Evolutionary conservation across 1,140 invertebrate genomes (phyloP), one percentile per base, ranked within the genome.

Genomic region (Drosophila pallidifrons): DNA sequence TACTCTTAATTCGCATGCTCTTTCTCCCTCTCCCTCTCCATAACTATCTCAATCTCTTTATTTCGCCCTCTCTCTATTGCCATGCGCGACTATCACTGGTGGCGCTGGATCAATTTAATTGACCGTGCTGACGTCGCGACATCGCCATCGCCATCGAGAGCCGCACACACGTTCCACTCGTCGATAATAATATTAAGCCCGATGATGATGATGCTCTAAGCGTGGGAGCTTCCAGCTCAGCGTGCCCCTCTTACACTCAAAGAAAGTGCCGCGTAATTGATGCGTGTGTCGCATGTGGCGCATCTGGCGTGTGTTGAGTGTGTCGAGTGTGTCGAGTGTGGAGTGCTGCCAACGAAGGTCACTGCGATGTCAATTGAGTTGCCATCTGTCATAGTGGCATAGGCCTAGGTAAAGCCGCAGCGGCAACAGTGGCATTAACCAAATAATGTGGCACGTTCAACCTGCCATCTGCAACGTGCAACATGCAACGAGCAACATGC

Each of bases 181-280:
- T 47, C 13, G 13, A 47, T 47, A 47, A 47, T 47, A 47, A 2
- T 47, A 47, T 7, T 51, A 49, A 30, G 5, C 52, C 28, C 43
- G 15, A 4, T 32, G 63, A 32, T 52, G 15, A 4, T 32, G 63
- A 32, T 52, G 55, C 25, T 66, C 63, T 74, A 41, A 66, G 30
- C 63, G 64, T 61, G 67, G 57, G 66, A 58, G 66, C 55, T 52
- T 46, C 25, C 30, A 58, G 51, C 16, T 75, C 52, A 60, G 80
- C 67, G 80, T 82, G 80, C 20, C 38, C 52, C 55, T 52, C 49
- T 28, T 10, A 54, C 58, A 55, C 59, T 46, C 51, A 61, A 80
- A 77, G 78, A 85, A 81, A 85, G 78, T 86, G 82, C 78, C 82
- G 60, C 82, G 71, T 71, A 86, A 81, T 68, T 78, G 82, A 71